Conservation (phyloP, 1,140 invertebrate species). For the Drosophila willistoni region DNA sequence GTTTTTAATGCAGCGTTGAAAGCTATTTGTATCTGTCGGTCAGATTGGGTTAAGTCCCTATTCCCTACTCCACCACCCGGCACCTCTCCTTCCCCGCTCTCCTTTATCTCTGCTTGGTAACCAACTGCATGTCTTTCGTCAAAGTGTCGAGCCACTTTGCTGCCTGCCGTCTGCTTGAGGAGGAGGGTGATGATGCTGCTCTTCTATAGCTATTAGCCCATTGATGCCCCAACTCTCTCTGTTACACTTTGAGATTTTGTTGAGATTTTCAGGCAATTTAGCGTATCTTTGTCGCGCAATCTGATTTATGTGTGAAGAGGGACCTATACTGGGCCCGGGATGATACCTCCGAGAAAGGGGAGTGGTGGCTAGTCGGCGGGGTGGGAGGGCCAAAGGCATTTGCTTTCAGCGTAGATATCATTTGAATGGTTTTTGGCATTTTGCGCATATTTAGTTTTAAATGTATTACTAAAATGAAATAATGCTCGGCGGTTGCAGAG, state of each 20-base stretch:
- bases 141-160: constrained; percentile 78
- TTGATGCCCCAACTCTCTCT: constrained; percentile 22
- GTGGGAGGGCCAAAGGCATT: constrained; percentile 19
- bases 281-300: constrained; percentile 56
- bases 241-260: constrained; percentile 19
- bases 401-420: constrained; percentile 31
- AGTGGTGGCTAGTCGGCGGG: no score
- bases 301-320: constrained; percentile 63
- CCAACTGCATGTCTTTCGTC: constrained; percentile 76
- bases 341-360: no score
- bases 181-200: background rate
- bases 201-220: constrained; percentile 47
- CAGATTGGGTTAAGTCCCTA: constrained; percentile 75
- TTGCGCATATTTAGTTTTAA: constrained; percentile 71
- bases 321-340: background rate
- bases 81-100: background rate
- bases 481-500: constrained; percentile 45
- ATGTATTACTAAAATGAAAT: constrained; percentile 51
- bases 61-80: constrained; percentile 8
- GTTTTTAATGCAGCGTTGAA: constrained; percentile 75
- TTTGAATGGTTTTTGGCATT: constrained; percentile 58
- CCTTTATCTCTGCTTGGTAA: background rate
- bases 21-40: constrained; percentile 81
- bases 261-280: constrained; percentile 50
- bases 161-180: constrained; percentile 14